phyloP scores from a whole-genome alignment of 1,140 invertebrate species.

The Aphis craccivora region DNA sequence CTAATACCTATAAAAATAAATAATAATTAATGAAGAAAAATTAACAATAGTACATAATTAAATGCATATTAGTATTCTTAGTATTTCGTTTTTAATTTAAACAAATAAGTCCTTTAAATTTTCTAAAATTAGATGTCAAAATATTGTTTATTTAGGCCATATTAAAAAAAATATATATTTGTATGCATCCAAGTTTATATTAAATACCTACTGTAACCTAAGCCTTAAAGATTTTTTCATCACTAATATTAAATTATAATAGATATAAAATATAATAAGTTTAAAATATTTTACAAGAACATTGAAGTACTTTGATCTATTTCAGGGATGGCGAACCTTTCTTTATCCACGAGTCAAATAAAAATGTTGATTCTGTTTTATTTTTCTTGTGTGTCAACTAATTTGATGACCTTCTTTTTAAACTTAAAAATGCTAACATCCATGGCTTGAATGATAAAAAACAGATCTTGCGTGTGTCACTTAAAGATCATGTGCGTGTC shows the following conservation, averaged over 20 bases:
- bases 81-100: background rate
- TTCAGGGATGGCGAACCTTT: too few species aligned
- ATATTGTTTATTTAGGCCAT: background rate
- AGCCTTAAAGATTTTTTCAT: background rate
- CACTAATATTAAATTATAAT: background rate
- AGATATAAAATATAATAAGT: background rate
- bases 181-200: background rate
- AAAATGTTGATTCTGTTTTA: too few species aligned
- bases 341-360: too few species aligned
- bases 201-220: background rate
- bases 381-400: too few species aligned
- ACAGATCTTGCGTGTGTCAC: too few species aligned
- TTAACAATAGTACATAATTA: background rate
- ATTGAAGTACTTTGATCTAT: background rate
- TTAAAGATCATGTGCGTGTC: too few species aligned
- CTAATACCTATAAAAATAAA: slow-evolving; percentile 55
- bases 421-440: too few species aligned
- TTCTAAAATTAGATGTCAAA: background rate
- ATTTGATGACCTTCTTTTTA: too few species aligned
- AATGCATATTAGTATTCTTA: background rate
- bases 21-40: slow-evolving; percentile 10
- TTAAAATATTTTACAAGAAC: background rate
- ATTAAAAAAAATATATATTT: background rate
- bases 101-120: background rate
- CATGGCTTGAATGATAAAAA: too few species aligned